These are phyloP conservation scores for Nothoprocta pentlandii DNA, from an alignment of 2,113 vertebrate genomes.

Conservation along the genomic window DNA sequence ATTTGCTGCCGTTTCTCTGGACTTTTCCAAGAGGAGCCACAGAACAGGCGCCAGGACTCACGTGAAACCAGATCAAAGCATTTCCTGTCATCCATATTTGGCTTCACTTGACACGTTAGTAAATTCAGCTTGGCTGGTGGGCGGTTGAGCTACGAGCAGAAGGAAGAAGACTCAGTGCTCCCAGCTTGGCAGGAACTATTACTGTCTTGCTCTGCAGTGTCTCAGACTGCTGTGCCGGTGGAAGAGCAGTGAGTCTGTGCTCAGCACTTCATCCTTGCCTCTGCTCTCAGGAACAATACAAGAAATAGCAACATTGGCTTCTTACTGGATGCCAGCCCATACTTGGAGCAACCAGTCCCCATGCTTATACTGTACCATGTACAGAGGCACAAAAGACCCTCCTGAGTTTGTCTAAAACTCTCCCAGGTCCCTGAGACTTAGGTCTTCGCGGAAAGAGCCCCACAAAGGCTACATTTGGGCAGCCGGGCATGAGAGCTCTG, in stretches of 20 bases:
- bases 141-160: constrained; percentile 63
- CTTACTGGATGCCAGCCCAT: not conserved
- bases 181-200: not conserved
- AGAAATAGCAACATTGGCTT: not conserved
- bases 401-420: not conserved
- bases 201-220: not conserved
- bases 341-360: not conserved
- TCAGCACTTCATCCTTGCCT: not conserved
- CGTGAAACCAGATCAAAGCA: constrained; percentile 81
- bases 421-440: not conserved
- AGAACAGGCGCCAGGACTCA: constrained; percentile 33
- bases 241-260: not conserved
- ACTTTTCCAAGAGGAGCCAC: accelerated
- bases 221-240: not conserved
- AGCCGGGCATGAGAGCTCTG: not conserved
- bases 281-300: not conserved
- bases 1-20: not conserved
- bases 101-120: constrained; percentile 83
- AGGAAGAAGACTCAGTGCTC: not conserved
- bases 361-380: not conserved
- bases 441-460: not conserved
- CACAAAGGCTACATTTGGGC: not conserved
- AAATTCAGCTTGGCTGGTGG: constrained; percentile 78
- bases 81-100: constrained; percentile 77
- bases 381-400: not conserved